Evolutionary conservation across 35 echinoderm and acorn worm genomes (phyloP).

Genomic region (Eucidaris tribuloides): DNA sequence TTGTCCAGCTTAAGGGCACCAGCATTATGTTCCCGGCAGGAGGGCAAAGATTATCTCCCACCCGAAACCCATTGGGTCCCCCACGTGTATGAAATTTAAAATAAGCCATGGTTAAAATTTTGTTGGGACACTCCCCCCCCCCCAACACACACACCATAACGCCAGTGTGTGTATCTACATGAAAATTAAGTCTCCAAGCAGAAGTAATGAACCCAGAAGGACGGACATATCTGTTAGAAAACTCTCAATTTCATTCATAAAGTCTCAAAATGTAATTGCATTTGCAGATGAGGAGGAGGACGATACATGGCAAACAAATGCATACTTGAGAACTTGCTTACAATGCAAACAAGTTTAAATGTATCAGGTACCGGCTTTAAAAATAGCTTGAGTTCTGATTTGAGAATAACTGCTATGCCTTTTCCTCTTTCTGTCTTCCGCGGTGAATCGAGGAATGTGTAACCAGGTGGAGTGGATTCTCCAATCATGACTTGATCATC

Average conservation of each 20-base stretch:
- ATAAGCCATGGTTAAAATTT: no score
- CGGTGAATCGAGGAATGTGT: neutral
- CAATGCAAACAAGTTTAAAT: constrained; percentile 9
- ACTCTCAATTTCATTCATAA: constrained; percentile 33
- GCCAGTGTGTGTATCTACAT: no score
- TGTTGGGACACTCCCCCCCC: no score
- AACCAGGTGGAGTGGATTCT: constrained; percentile 23
- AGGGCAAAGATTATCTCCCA: no score
- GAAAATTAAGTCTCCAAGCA: constrained; percentile 42
- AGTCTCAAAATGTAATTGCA: constrained; percentile 1
- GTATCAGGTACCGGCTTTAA: neutral
- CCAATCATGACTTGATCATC: constrained; percentile 9
- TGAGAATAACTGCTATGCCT: constrained; percentile 20
- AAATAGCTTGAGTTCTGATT: constrained; percentile 13
- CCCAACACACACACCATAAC: no score
- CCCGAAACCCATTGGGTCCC: no score
- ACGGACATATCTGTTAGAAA: constrained; percentile 11
- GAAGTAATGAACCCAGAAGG: neutral
- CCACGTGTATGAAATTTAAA: no score
- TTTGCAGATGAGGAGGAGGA: constrained; percentile 26
- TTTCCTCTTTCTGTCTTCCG: neutral
- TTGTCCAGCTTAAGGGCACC: no score
- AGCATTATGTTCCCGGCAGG: no score
- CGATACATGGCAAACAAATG: constrained; percentile 22
- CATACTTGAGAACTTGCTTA: neutral